Evolutionary conservation across 2,888 invertebrate species (phyloP), one percentile per base, ranked within the genome.

Genomic region (Oegoconia quadripuncta): DNA sequence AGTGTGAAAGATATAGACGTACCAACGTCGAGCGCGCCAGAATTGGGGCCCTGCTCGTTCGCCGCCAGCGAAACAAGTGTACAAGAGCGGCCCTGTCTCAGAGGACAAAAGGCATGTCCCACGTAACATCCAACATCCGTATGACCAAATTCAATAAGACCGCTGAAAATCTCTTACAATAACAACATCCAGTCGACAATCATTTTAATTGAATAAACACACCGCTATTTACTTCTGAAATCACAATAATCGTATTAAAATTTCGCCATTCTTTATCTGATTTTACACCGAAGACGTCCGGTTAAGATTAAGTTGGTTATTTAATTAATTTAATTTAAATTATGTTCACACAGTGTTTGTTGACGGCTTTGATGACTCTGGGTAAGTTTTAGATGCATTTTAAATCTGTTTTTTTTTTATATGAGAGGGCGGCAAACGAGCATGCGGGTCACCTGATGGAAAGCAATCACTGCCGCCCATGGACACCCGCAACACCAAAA

Each of bases 151-250:
- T 27, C 27, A 26, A 23, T 26, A 13, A 3, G 13, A 13, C 7
- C 27, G 25, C 2, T 13, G 3, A 27, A 27, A 27, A 27, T 13
- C 27, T 12, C 27, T 2, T 12, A 3, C 12, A 27, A 13, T 13
- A 27, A 12, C 12, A 27, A 27, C 3, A 27, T 2, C 12, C 27
- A 12, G 14, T 12, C 9, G 40, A 46, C 46, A 46, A 38, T 29
- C 17, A 2, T 2, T 7, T 7, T 18, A 40, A 38, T 42, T 42
- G 33, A 36, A 20, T 36, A 42, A 42, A 46, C 46, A 45, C 13
- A 16, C 9, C 32, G 22, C 30, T 33, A 32, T 6, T 35, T 32
- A 29, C 29, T 35, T 36, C 7, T 27, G 27, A 36, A 36, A 30
- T 42, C 41, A 38, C 35, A 42, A 46, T 38, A 41, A 41, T 36